Percentiles rank a stretch among this genome's conserved stretches.
These are phyloP conservation scores for Trichopoda pennipes DNA, from an alignment of 2,888 invertebrate species.

Conservation along the genomic window DNA sequence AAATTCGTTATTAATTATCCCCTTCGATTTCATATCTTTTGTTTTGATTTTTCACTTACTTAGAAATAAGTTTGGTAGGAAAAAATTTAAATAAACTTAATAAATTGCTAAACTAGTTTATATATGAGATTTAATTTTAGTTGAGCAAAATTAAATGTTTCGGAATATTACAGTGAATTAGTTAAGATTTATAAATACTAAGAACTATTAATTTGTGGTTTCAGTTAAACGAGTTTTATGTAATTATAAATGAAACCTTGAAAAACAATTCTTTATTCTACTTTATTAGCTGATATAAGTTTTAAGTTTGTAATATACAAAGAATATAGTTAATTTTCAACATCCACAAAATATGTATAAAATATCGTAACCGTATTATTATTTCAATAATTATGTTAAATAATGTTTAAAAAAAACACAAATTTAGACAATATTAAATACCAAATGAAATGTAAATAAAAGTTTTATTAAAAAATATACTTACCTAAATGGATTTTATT, in stretches of 20 bases:
- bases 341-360: not conserved
- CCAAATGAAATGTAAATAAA: slow-evolving; percentile 66
- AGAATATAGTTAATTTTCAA: slow-evolving; percentile 39
- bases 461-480: slow-evolving; percentile 56
- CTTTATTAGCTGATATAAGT: slow-evolving; percentile 57
- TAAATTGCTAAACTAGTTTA: not conserved
- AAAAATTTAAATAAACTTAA: not conserved
- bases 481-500: not conserved
- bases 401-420: slow-evolving; percentile 50
- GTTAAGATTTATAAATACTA: slow-evolving; percentile 24
- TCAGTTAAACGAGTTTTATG: slow-evolving; percentile 30
- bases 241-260: not conserved
- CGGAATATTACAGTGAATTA: slow-evolving; percentile 81
- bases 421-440: slow-evolving; percentile 67
- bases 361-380: not conserved
- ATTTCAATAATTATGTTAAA: slow-evolving; percentile 43
- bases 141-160: slow-evolving; percentile 65
- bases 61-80: no score
- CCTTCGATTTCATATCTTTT: not conserved
- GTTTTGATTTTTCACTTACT: not conserved
- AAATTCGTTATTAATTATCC: not conserved
- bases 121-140: not conserved
- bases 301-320: slow-evolving; percentile 39
- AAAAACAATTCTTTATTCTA: slow-evolving; percentile 39
- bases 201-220: slow-evolving; percentile 1